These are phyloP conservation scores for Myotis davidii DNA, from an alignment of 2,113 vertebrate genomes.

Conservation along the genomic window DNA sequence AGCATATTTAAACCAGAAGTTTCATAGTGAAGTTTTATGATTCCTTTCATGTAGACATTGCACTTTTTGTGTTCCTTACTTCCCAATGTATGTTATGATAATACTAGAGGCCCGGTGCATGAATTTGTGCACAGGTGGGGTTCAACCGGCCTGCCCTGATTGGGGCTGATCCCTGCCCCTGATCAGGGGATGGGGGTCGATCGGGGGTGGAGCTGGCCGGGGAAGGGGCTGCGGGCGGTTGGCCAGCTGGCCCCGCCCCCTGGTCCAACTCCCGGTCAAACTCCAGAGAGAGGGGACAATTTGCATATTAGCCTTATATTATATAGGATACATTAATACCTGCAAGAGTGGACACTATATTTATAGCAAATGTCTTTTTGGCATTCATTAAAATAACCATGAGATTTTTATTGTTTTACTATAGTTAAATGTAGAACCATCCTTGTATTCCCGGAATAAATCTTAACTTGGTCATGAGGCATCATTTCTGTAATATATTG, in stretches of 20 bases:
- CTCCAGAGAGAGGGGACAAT: no score
- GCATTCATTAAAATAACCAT: neutral
- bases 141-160: no score
- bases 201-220: no score
- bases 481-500: neutral
- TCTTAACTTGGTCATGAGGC: neutral
- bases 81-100: neutral
- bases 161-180: no score
- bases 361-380: neutral
- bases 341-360: neutral
- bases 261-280: no score
- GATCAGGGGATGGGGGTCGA: no score
- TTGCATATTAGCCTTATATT: no score
- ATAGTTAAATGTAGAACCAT: neutral
- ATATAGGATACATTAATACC: neutral
- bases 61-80: neutral
- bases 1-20: neutral
- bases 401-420: neutral
- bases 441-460: neutral
- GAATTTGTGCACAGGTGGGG: no score
- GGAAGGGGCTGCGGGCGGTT: no score
- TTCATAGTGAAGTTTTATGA: neutral
- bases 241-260: no score
- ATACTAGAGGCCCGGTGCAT: neutral
- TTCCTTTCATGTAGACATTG: neutral